Base-by-base conservation (phyloP, 2,113 vertebrate genomes). In the Mola mola region DNA sequence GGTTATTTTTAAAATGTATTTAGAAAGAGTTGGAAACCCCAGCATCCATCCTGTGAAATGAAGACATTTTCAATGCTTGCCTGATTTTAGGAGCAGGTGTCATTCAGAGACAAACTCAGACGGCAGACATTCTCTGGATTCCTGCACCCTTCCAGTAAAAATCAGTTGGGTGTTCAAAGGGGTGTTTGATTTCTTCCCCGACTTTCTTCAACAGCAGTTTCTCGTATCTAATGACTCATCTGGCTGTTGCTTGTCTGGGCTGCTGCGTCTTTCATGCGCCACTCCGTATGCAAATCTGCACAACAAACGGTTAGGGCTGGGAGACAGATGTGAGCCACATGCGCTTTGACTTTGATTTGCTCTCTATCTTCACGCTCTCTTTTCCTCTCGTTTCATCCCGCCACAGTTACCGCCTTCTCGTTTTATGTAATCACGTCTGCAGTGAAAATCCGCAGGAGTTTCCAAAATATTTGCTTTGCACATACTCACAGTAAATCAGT, bases 101-200 rank as follows among this genome's bases (percentile, higher is more conserved):
- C 26, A 60, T 60, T 85, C 66, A 68, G 74, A 75, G 66, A 66
- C 51, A 47, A 75, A 72, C 49, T 82, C 78, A 87, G 88, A 90
- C 64, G 1, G 60, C 75, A 90, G 85, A 90, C 90, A 91, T 91
- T 91, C 88, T 81, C 80, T 26, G 36, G 76, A 89, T 91, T 90
- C 87, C 60, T 59, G 50, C 36, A 19, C 25, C 29, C 31, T 76
- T 49, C 53, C 72, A 75, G 67, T 83, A 88, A 87, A 83, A 79
- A 82, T 25, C 61, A 49, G 59, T 70, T 50, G 58, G 79, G 74
- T 65, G 34, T 74, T 72, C 49, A 74, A 72, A 68, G 57, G 50
- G 37, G 19, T 38, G 12, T 79, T 67, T 60, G 57, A 79, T 75
- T 84, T 59, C 57, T 47, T 16, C 42, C 50, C 48, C 6, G 44